These are phyloP conservation scores for Cephus pulcher DNA, from an alignment of 2,888 invertebrate genomes.

Conservation along the genomic window DNA sequence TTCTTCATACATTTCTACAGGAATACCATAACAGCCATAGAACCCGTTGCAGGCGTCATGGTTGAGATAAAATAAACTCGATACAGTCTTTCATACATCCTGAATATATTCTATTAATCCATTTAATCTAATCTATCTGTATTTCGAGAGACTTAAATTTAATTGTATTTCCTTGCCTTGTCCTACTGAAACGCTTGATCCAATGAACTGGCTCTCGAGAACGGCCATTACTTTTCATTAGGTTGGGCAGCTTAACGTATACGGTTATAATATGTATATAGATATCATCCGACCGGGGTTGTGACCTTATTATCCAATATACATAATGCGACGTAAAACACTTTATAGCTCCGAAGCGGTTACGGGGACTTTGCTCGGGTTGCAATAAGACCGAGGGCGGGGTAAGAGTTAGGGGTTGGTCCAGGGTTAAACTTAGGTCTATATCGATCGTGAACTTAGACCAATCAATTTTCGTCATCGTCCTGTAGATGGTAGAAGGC, in stretches of 20 bases:
- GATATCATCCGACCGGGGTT: background rate
- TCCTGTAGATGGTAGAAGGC: background rate
- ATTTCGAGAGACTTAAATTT: too few relatives aligned
- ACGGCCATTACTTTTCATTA: constrained; percentile 19
- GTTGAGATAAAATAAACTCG: too few relatives aligned
- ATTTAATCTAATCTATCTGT: too few relatives aligned
- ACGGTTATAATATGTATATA: background rate
- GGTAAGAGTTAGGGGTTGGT: too few relatives aligned
- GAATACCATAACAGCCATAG: too few relatives aligned
- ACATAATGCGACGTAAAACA: constrained; percentile 10
- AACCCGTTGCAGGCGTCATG: too few relatives aligned
- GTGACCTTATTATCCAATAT: constrained; percentile 9
- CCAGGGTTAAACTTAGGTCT: background rate
- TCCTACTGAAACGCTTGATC: constrained; percentile 6
- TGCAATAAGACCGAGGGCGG: background rate
- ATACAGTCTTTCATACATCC: too few relatives aligned
- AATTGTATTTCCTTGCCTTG: background rate
- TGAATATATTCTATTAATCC: too few relatives aligned
- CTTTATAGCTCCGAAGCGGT: constrained; percentile 5
- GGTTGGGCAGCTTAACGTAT: constrained; percentile 17
- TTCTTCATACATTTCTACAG: too few relatives aligned
- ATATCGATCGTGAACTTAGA: constrained; percentile 3
- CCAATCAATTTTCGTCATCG: background rate
- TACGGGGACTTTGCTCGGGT: background rate
- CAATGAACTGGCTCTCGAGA: constrained; percentile 12